Percentiles rank a stretch among this genome's conserved stretches.
Conservation (phyloP, 2,113 vertebrate species). For the Phoxinus phoxinus region DNA sequence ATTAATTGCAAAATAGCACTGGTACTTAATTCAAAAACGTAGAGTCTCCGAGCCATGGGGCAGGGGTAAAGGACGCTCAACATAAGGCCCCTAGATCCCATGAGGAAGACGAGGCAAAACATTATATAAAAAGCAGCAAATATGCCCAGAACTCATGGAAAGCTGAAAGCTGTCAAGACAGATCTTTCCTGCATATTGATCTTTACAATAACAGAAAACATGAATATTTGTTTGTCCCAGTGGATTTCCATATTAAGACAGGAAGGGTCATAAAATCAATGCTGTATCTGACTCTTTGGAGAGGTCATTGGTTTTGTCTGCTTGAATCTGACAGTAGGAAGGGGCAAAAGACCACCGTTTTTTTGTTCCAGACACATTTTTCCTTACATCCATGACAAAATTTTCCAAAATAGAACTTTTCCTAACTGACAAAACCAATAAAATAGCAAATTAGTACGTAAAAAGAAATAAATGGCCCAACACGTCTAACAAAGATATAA, state of each 20-base stretch:
- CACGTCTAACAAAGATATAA: background rate
- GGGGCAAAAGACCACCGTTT: background rate
- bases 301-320: conserved; percentile 26
- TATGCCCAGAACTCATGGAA: background rate
- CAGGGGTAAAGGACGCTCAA: background rate
- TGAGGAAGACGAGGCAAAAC: background rate
- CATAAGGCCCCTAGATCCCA: background rate
- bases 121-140: background rate
- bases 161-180: background rate
- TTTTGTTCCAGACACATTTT: background rate
- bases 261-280: conserved; percentile 28
- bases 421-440: background rate
- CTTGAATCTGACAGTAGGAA: conserved; percentile 8
- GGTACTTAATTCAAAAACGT: background rate
- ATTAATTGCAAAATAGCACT: background rate
- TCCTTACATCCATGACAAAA: background rate
- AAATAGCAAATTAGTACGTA: background rate
- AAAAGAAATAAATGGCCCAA: no score
- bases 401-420: background rate
- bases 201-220: background rate
- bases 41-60: background rate
- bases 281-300: background rate
- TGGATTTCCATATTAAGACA: background rate
- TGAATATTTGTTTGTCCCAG: background rate
- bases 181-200: background rate